phyloP scores from a whole-genome alignment of 92 coral and sea anemone genomes.

The Phenganax marumi region DNA sequence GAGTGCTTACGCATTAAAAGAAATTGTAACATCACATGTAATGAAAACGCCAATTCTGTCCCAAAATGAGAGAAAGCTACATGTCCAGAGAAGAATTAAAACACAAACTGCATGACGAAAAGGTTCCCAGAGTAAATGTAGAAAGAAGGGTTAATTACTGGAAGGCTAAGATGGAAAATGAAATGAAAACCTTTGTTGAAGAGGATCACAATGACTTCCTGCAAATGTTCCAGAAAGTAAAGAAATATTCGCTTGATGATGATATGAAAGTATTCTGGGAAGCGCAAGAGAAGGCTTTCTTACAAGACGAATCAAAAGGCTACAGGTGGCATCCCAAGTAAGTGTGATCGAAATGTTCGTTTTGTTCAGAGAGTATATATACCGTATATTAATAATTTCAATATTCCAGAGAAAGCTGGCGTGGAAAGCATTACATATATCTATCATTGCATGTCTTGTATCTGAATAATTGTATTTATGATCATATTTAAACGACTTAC shows the following conservation, averaged over 20 bases:
- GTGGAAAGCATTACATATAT: too few species aligned
- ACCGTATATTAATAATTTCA: background rate
- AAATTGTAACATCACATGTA: background rate
- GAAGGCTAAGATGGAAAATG: background rate
- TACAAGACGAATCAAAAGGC: constrained; percentile 12
- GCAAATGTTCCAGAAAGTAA: constrained; percentile 21
- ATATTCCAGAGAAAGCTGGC: too few species aligned
- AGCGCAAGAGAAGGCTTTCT: constrained; percentile 32
- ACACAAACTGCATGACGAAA: constrained; percentile 30
- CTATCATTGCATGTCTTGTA: too few species aligned
- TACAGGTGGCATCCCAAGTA: constrained; percentile 57
- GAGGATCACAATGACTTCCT: constrained; percentile 46
- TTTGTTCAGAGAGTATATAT: background rate
- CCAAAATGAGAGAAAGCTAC: constrained; percentile 22
- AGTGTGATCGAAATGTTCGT: too few species aligned
- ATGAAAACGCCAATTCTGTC: background rate
- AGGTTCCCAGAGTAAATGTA: constrained; percentile 25
- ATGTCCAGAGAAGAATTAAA: constrained; percentile 35
- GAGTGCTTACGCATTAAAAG: background rate
- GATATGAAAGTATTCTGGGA: constrained; percentile 53
- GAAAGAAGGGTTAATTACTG: constrained; percentile 30
- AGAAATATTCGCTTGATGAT: background rate
- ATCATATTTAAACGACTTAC: background rate
- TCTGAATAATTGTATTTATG: too few species aligned
- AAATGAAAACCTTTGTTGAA: constrained; percentile 43